Evolutionary conservation across 2,797 vertebrate genomes (phyloP).

Genomic region (Parauchenoglanis punctatus): DNA sequence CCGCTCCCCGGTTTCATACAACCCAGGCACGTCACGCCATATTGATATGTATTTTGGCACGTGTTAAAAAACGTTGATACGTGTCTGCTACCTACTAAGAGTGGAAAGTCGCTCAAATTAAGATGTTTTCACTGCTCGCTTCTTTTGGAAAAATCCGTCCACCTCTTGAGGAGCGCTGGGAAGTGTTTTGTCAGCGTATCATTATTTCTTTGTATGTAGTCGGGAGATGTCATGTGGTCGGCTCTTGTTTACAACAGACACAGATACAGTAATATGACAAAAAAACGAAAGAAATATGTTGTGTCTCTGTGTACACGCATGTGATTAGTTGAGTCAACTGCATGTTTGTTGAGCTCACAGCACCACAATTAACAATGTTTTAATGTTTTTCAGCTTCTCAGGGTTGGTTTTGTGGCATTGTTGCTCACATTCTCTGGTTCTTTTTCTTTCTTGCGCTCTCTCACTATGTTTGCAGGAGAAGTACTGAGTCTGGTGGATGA

Average conservation of each 20-base stretch:
- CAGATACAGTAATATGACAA: background rate
- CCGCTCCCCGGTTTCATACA: constrained; percentile 65
- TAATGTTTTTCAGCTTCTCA: constrained; percentile 6
- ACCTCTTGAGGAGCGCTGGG: constrained; percentile 29
- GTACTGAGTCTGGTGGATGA: constrained; percentile 94
- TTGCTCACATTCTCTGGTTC: background rate
- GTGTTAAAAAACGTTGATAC: constrained; percentile 29
- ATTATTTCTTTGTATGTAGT: constrained; percentile 64
- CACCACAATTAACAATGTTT: constrained; percentile 17
- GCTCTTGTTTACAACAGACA: constrained; percentile 63
- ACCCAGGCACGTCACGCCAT: constrained; percentile 67
- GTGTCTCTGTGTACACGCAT: constrained; percentile 7
- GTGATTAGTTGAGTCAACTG: constrained; percentile 27
- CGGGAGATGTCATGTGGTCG: constrained; percentile 72
- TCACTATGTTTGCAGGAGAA: constrained; percentile 79
- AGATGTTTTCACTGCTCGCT: constrained; percentile 28
- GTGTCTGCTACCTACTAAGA: constrained; percentile 7
- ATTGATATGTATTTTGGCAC: constrained; percentile 74
- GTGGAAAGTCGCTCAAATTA: constrained; percentile 25
- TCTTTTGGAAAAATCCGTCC: constrained; percentile 14
- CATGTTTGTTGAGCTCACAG: constrained; percentile 10
- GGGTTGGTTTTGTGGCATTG: constrained; percentile 5
- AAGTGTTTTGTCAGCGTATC: constrained; percentile 34
- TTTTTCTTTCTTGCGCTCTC: background rate
- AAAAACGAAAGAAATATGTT: constrained; percentile 45